Base-by-base conservation (phyloP, 2,113 vertebrate species). In the Condylura cristata region DNA sequence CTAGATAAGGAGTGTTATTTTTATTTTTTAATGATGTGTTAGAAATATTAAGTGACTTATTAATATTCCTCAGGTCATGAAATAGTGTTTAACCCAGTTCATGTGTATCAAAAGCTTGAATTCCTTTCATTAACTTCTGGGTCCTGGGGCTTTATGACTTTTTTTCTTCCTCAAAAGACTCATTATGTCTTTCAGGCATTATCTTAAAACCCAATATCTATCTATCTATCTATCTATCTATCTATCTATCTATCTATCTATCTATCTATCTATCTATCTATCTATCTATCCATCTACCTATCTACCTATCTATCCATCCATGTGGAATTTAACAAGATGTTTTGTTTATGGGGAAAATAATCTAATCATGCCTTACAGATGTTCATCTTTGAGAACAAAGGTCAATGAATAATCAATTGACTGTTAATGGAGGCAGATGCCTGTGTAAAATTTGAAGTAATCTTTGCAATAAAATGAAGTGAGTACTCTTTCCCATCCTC, bases 381-480 rank as follows among this genome's bases (percentile, higher is more conserved):
- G 82, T 95, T 90, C 65, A 89, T 93, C 74, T 74, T 89, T 84
- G 86, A 92, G 68, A 92, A 92, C 56, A 95, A 82, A 96, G 61
- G 96, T 39, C 92, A 48, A 65, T 2, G 28, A 81, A 75, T 66
- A 88, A 82, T 94, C 94, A 63, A 89, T 37, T 82, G 82, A 20
- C 81, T 82, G 86, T 51, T 95, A 94, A 93, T 75, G 89, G 95
- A 94, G 48, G 93, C 78, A 88, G 89, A 89, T 92, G 72, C 61
- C 70, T 88, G 56, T 80, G 85, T 17, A 95, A 92, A 92, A 96
- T 89, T 87, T 53, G 51, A 90, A 86, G 71, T 88, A 71, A 82
- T 80, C 41, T 82, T 78, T n/a, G 68, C 6, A 37, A 93, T 81
- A 89, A 82, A 91, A 44, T 17, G 20, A 78, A 74, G 39, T 32